Conservation (phyloP, 2,888 invertebrate species). For the Patella caerulea region DNA sequence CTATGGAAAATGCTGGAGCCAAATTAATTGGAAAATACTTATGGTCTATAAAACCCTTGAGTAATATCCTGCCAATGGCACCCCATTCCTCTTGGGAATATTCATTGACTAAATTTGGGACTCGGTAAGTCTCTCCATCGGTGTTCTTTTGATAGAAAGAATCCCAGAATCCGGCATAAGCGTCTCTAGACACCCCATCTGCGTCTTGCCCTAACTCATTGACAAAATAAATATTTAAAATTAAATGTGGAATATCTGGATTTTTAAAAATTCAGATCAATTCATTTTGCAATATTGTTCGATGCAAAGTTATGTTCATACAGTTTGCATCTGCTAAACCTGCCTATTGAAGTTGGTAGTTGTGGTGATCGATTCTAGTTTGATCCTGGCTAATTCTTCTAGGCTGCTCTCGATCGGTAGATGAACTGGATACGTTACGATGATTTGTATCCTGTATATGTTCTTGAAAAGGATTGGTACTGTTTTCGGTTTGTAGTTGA, state of each 20-base stretch:
- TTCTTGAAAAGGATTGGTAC: background rate
- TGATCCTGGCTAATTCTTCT: background rate
- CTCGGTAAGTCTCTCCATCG: background rate
- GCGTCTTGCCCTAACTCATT: background rate
- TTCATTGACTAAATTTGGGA: background rate
- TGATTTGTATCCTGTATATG: background rate
- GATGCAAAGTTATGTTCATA: background rate
- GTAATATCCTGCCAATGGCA: background rate
- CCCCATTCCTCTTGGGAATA: background rate
- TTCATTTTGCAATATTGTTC: background rate
- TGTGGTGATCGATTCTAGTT: too few relatives aligned
- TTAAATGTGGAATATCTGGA: background rate
- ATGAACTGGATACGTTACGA: background rate
- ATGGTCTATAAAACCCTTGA: background rate
- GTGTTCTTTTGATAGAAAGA: background rate
- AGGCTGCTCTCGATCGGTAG: background rate
- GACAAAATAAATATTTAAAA: background rate
- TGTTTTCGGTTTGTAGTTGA: conserved; percentile 2
- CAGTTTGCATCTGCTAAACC: background rate
- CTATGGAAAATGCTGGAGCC: background rate
- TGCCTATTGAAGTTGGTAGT: background rate
- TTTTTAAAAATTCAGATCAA: background rate
- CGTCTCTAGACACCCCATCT: background rate
- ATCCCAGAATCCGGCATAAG: background rate
- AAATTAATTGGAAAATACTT: background rate